Evolutionary conservation across 2,113 vertebrate genomes (phyloP).

Genomic region (Eretmochelys imbricata): DNA sequence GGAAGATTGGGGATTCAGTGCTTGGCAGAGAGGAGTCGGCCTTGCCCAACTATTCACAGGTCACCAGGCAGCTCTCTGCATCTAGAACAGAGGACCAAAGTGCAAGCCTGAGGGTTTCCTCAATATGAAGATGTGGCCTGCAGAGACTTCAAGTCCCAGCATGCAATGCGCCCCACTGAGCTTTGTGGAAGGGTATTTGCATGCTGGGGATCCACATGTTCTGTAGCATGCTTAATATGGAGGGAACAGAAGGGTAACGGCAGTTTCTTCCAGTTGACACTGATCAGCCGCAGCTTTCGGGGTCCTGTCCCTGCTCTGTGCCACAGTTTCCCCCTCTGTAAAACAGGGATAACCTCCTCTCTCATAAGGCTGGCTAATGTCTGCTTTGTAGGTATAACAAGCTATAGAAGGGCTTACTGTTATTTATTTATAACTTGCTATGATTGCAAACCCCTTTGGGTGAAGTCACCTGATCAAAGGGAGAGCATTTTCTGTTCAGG

Average conservation of each 20-base stretch:
- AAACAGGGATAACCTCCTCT: not conserved
- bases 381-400: not conserved
- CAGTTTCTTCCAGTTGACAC: not conserved
- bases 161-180: too few species aligned
- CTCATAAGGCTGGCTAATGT: not conserved
- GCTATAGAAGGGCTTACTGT: not conserved
- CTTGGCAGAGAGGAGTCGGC: too few species aligned
- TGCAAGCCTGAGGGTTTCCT: too few species aligned
- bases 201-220: too few species aligned
- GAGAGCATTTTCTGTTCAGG: not conserved
- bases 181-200: too few species aligned
- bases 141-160: too few species aligned
- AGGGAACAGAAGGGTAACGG: not conserved
- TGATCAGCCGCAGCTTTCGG: not conserved
- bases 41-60: too few species aligned
- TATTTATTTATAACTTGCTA: not conserved
- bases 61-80: too few species aligned
- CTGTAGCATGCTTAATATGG: too few species aligned
- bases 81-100: too few species aligned
- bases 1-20: not conserved
- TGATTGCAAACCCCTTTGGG: not conserved
- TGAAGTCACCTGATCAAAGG: not conserved
- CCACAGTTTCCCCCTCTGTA: not conserved
- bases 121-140: too few species aligned
- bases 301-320: not conserved